Conservation (phyloP, 2,888 invertebrate genomes). For the Ophion ellenae region DNA sequence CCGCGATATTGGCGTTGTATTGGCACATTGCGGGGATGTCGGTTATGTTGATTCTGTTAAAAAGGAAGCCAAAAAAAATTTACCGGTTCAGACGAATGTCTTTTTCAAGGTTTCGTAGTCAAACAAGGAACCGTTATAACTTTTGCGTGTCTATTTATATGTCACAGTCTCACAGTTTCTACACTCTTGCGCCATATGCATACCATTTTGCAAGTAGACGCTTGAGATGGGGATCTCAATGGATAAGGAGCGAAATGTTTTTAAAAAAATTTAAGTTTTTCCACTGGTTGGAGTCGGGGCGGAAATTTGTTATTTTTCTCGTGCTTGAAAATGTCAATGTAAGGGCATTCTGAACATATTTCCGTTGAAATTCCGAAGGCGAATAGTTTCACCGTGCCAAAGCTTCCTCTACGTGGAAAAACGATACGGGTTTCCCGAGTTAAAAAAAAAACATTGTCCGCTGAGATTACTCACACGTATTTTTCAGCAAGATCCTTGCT, state of each 20-base stretch:
- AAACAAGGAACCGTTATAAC: not conserved
- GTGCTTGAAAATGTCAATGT: too few species aligned
- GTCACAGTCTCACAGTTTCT: too few species aligned
- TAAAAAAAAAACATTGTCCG: not conserved
- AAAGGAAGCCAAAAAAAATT: not conserved
- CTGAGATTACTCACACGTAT: constrained; percentile 87
- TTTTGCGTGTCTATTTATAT: not conserved
- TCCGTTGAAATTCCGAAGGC: too few species aligned
- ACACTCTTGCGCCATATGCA: too few species aligned
- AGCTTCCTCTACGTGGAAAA: not conserved
- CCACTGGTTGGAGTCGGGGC: too few species aligned
- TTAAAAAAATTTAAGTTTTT: not conserved
- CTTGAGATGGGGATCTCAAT: not conserved
- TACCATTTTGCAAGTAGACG: too few species aligned
- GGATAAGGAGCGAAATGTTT: not conserved
- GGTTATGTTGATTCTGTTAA: constrained; percentile 78
- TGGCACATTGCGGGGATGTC: constrained; percentile 89
- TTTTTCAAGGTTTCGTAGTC: too few species aligned
- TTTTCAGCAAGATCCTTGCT: constrained; percentile 92
- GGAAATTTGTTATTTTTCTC: too few species aligned
- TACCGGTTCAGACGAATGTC: too few species aligned
- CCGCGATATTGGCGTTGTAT: constrained; percentile 91
- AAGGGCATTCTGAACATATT: too few species aligned
- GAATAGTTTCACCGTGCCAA: too few species aligned
- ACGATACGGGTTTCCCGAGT: not conserved